phyloP scores from a whole-genome alignment of 1,140 invertebrate genomes.

The Diachasma alloeum region DNA sequence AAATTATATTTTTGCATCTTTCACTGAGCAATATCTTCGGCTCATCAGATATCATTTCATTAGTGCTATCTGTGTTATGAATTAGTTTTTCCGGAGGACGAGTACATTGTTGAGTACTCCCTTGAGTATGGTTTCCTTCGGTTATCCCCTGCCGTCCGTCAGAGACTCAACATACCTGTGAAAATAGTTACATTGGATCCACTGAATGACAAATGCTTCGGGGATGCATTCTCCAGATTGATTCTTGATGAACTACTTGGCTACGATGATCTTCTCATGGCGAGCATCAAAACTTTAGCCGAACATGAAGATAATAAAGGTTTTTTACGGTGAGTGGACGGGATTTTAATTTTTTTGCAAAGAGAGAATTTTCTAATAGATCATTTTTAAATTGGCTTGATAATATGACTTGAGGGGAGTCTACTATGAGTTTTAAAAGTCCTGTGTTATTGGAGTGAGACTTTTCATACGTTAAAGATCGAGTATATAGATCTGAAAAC shows the following conservation, averaged over 20 bases:
- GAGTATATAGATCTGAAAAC: too few species aligned
- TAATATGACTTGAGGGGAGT: too few species aligned
- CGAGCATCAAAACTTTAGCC: slow-evolving; percentile 92
- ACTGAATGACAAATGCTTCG: slow-evolving; percentile 88
- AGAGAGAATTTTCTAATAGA: too few species aligned
- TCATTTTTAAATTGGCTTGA: too few species aligned
- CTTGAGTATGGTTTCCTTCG: slow-evolving; percentile 96
- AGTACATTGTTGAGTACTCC: slow-evolving; percentile 98
- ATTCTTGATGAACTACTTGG: slow-evolving; percentile 93
- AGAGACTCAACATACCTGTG: slow-evolving; percentile 90
- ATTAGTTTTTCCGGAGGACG: slow-evolving; percentile 83
- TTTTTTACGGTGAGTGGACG: slow-evolving; percentile 74
- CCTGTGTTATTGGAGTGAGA: too few species aligned
- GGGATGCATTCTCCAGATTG: slow-evolving; percentile 88
- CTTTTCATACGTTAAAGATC: too few species aligned
- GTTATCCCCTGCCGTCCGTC: slow-evolving; percentile 83
- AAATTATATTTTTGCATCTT: too few species aligned
- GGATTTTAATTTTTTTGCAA: slow-evolving; percentile 25
- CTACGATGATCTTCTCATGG: slow-evolving; percentile 97
- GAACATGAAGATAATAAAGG: slow-evolving; percentile 98
- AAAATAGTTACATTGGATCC: slow-evolving; percentile 93
- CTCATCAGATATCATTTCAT: neutral
- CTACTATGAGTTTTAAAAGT: too few species aligned
- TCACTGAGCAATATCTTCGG: too few species aligned
- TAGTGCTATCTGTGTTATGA: slow-evolving; percentile 3